These are phyloP conservation scores for Fragum sueziense DNA, from an alignment of 2,888 invertebrate species.

Conservation along the genomic window DNA sequence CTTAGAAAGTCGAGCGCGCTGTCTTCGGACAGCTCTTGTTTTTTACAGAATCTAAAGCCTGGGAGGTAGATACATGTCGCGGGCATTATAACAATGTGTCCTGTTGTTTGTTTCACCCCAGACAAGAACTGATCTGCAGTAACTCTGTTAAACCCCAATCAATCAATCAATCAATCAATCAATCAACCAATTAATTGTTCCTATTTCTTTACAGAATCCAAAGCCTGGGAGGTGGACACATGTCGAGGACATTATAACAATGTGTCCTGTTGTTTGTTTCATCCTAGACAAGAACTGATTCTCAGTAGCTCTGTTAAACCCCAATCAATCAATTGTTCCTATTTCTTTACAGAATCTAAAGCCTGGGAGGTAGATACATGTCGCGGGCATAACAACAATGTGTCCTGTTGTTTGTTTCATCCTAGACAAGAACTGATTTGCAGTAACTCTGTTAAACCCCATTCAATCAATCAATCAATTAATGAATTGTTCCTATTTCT, in stretches of 20 bases:
- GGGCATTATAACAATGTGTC: constrained; percentile 99
- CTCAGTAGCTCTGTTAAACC: constrained; percentile 98
- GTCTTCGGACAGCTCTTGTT: no score
- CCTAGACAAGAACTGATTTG: constrained; percentile 97
- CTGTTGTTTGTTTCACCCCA: constrained; percentile 97
- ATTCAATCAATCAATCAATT: no score
- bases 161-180: no score
- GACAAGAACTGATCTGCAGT: constrained; percentile 97
- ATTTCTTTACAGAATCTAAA: constrained; percentile 84
- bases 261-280: constrained; percentile 98
- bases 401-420: constrained; percentile 98
- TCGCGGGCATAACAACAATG: constrained; percentile 99
- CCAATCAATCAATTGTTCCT: no score
- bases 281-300: constrained; percentile 97
- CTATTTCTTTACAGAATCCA: constrained; percentile 82
- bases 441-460: constrained; percentile 98
- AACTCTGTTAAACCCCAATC: no score
- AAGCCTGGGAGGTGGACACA: constrained; percentile 99
- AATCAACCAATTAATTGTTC: no score
- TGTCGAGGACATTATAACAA: constrained; percentile 99
- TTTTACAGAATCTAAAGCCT: constrained; percentile 87
- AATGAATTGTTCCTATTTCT: no score
- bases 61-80: constrained; percentile 99
- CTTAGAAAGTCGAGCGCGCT: no score
- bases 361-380: constrained; percentile 99